Base-by-base conservation (phyloP, 2,113 vertebrate genomes). In the Phyllostomus hastatus region DNA sequence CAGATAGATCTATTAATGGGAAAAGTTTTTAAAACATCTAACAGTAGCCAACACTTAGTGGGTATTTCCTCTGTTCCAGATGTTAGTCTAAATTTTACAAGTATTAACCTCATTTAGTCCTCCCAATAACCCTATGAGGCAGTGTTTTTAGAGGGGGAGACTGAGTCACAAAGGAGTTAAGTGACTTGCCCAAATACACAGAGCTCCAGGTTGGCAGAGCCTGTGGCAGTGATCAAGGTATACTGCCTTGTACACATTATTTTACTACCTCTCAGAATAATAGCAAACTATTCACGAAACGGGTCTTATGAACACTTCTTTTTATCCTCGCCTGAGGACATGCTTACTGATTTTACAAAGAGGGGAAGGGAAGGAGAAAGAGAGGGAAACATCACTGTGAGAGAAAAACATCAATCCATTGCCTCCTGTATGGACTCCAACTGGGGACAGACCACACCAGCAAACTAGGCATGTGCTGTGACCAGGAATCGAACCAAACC, bases 191-290 rank as follows among this genome's bases (percentile, higher is more conserved):
- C 50, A 38, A 97, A 70, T 70, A 38, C 19, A 35, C 19, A 70
- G 20, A 70, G 46, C 61, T 93, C 88, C 64, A 54, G 75, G 64
- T 83, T 90, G 43, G 64, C 88, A 95, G 84, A 96, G 84, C 59
- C 67, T 91, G 35, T 70, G 50, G 43, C 46, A 66, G 15, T 83
- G 35, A 54, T 88, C 85, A 94, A 52, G n/a, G 90, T 86, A 73
- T 20, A 72, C 41, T 67, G 43, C 72, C 57, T 92, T 94, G 48
- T 90, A 61, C 69, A 94, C 87, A 33, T 6, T 52, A n/a, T 38
- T 52, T 3, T 75, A 70, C 28, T 72, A 22, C 33, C 35, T 91
- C 48, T 87, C 41, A 16, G 54, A 88, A 78, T 31, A 88, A 69
- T 28, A 91, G 79, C 88, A 92, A 79, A 87, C 59, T 4, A 4